Evolutionary conservation across 1,140 invertebrate genomes (phyloP).

Genomic region (Copidosoma floridanum): DNA sequence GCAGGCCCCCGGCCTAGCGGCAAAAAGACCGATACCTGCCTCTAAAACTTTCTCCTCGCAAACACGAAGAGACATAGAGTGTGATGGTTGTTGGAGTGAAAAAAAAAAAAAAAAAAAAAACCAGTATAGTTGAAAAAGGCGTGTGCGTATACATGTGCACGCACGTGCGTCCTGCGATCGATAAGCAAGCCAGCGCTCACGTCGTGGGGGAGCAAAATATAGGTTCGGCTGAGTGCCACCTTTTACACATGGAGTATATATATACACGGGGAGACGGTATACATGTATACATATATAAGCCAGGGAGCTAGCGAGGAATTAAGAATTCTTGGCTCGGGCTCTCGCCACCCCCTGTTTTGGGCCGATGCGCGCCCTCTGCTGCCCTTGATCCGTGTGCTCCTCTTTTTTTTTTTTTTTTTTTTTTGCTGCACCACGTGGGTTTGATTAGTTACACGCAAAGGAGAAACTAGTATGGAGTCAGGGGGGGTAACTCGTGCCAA

Average conservation of each 20-base stretch:
- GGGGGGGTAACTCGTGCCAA: too few relatives aligned
- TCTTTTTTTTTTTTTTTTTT: background rate
- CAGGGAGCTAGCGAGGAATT: constrained; percentile 25
- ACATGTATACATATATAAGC: too few relatives aligned
- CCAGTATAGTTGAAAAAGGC: background rate
- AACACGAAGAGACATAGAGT: too few relatives aligned
- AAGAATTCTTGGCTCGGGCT: constrained; percentile 35
- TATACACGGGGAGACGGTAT: too few relatives aligned
- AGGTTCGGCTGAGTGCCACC: background rate
- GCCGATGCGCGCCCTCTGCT: background rate
- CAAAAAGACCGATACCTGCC: too few relatives aligned
- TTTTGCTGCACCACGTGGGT: background rate
- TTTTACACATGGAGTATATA: too few relatives aligned
- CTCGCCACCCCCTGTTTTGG: background rate
- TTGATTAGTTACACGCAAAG: background rate
- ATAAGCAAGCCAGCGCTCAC: too few relatives aligned
- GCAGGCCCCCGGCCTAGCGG: too few relatives aligned
- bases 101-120: too few relatives aligned
- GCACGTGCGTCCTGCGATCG: constrained; percentile 2
- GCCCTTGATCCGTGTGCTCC: background rate
- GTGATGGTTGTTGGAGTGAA: too few relatives aligned
- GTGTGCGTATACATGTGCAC: background rate
- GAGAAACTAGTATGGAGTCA: too few relatives aligned
- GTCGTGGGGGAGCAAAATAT: background rate
- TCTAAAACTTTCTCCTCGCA: too few relatives aligned